Evolutionary conservation across 2,797 vertebrate species (phyloP), one percentile per base, ranked within the genome.

Genomic region (Pseudotriccus pelzelni): DNA sequence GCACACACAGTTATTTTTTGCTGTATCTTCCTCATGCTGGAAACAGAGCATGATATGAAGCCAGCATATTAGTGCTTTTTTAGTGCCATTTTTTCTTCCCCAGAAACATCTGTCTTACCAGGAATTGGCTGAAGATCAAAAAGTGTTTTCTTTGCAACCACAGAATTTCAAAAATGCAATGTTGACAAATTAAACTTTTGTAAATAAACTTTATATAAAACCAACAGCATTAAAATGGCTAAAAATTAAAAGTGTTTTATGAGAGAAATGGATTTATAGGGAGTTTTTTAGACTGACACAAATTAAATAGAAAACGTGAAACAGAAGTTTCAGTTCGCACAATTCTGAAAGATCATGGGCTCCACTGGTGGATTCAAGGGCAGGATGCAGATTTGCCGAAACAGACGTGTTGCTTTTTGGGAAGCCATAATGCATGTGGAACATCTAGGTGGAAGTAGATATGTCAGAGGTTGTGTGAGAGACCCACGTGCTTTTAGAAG

Each of bases 81-180:
- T 74, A 53, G 11, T 66, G 16, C 10, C 7, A 41, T 36, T 37
- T 27, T 27, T 34, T 9, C 8, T 1, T 0, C 1, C 18, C 11
- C 37, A 62, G 28, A 92, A 91, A 75, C 84, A 90, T 89, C 67
- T 95, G 63, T 90, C 32, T 87, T 78, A 77, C 30, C 27, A 82
- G 72, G 27, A 96, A 50, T 58, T 87, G 90, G 89, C 64, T 68
- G 67, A 36, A 79, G 81, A 90, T 89, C 53, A 93, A 70, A 53
- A 44, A 47, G 4, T 62, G 8, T 39, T 92, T 87, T 80, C 60
- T 74, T 94, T 2, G 0, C 49, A 93, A 62, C 49, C 44, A 25
- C 19, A 49, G 50, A 73, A 60, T 64, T 93, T 77, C 64, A 90
- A 89, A 95, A 94, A 90, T 90, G 80, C 34, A 60, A 56, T 2